Base-by-base conservation (phyloP, 2,797 vertebrate species). In the Falco peregrinus region DNA sequence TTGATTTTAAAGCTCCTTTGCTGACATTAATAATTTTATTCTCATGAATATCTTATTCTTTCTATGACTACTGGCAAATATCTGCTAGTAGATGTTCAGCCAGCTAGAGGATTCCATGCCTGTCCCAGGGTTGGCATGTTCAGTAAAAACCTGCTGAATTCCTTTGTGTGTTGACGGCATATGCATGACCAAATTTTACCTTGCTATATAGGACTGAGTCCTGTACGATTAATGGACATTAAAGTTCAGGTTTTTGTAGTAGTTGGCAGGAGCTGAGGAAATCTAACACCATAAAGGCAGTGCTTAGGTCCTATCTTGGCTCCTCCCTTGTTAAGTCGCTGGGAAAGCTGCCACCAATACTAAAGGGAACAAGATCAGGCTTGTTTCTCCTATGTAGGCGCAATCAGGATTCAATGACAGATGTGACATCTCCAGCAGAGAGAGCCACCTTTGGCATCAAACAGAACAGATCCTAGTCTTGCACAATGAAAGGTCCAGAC, bases 291-390 rank as follows among this genome's bases (percentile, higher is more conserved):
- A 24, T 1, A 1, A 71, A 69, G 37, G 26, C 41, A 60, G 16
- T 31, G 6, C 16, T 80, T 59, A 53, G 8, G 43, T 79, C 26
- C 33, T 60, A 2, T 35, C 41, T 85, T 43, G 65, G 13, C 12
- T 77, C 13, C 68, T 77, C 35, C 35, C n/a, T 85, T 39, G n/a
- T 54, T 43, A 64, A 50, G 5, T 47, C 75, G 26, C 51, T 78
- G 70, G 61, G 37, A 84, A 29, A 0, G 0, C 11, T 65, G 35
- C 31, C 59, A 80, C 11, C 0, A 1, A 17, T 51, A 57, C 31
- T 53, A 65, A 89, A 79, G 20, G 10, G 63, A 87, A 64, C 22
- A 67, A 50, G 39, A 86, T 16, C 14, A 81, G 41, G 18, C 22
- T 70, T 69, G n/a, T 73, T 84, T 71, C 61, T 73, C 39, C 25